A percentile compares a stretch with the other conserved stretches of the same genome.
These are phyloP conservation scores for Melipona bicolor DNA, from an alignment of 2,888 invertebrate genomes.

Conservation along the genomic window DNA sequence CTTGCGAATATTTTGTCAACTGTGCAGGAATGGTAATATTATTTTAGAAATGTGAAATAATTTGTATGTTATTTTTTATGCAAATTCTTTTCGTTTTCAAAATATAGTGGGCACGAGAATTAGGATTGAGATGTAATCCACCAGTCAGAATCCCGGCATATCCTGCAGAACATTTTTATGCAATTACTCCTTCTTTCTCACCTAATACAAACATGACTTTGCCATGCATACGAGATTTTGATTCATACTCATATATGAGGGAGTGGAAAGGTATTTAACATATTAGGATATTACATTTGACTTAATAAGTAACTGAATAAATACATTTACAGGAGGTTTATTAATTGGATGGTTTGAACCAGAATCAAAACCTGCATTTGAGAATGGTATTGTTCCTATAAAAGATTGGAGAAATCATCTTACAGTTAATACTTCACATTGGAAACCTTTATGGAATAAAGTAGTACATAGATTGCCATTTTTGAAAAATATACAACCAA, in stretches of 20 bases:
- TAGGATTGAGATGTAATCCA: slow-evolving; percentile 86
- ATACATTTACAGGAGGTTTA: slow-evolving; percentile 82
- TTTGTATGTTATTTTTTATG: slow-evolving; percentile 2
- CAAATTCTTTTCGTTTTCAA: slow-evolving; percentile 77
- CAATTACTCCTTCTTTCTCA: slow-evolving; percentile 85
- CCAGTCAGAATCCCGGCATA: slow-evolving; percentile 89
- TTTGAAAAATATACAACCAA: slow-evolving; percentile 85
- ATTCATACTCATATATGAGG: slow-evolving; percentile 87
- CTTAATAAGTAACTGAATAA: slow-evolving; percentile 7
- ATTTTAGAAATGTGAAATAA: slow-evolving; percentile 1
- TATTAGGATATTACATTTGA: slow-evolving; percentile 3
- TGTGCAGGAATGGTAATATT: slow-evolving; percentile 88
- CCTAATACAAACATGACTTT: slow-evolving; percentile 80
- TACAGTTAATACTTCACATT: slow-evolving; percentile 87
- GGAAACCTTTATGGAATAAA: slow-evolving; percentile 86
- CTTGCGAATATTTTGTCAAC: slow-evolving; percentile 88
- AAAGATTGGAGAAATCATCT: slow-evolving; percentile 85
- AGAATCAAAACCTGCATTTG: slow-evolving; percentile 88
- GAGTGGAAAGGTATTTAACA: slow-evolving; percentile 85
- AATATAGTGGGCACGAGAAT: slow-evolving; percentile 86
- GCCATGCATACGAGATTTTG: slow-evolving; percentile 88
- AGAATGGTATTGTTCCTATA: slow-evolving; percentile 81
- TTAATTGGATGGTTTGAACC: slow-evolving; percentile 89
- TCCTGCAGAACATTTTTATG: slow-evolving; percentile 89
- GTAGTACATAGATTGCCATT: slow-evolving; percentile 86